Percentiles rank a stretch among this genome's conserved stretches.
Evolutionary conservation across 1,140 invertebrate species (phyloP).

Genomic region (Frieseomelitta varia): DNA sequence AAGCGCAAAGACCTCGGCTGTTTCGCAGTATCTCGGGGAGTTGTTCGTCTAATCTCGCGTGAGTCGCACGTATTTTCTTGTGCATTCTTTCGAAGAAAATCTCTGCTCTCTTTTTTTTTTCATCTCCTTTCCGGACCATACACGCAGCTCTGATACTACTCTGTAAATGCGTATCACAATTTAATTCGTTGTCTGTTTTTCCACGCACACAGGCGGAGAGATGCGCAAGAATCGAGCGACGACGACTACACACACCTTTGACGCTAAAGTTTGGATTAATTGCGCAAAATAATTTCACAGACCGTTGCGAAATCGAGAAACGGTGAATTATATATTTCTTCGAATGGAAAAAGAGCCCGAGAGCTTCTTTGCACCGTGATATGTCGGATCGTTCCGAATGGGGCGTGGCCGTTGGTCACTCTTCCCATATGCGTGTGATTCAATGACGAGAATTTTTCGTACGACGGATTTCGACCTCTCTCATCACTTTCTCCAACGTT

Average conservation of each 20-base stretch:
- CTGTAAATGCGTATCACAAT: constrained; percentile 40
- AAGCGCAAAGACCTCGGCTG: constrained; percentile 66
- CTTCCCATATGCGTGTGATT: constrained; percentile 50
- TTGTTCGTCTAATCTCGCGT: constrained; percentile 79
- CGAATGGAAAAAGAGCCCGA: background rate
- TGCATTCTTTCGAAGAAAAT: constrained; percentile 52
- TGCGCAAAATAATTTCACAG: constrained; percentile 29
- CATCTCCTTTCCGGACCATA: background rate
- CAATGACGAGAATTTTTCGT: constrained; percentile 21
- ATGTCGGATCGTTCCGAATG: constrained; percentile 24
- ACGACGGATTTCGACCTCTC: constrained; percentile 13
- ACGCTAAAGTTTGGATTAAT: constrained; percentile 44
- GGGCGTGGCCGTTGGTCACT: constrained; percentile 47
- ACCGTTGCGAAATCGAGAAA: constrained; percentile 26
- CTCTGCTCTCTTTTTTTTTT: constrained; percentile 15
- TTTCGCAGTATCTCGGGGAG: constrained; percentile 73
- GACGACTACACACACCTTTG: constrained; percentile 8
- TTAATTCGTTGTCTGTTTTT: constrained; percentile 44
- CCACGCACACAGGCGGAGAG: constrained; percentile 18
- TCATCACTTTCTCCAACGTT: constrained; percentile 11
- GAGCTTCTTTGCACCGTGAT: constrained; percentile 10
- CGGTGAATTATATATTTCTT: constrained; percentile 28
- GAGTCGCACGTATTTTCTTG: constrained; percentile 75
- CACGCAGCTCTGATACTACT: constrained; percentile 19
- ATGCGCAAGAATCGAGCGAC: constrained; percentile 20